Conservation (phyloP, 2,797 vertebrate genomes). For the Epinephelus awoara region DNA sequence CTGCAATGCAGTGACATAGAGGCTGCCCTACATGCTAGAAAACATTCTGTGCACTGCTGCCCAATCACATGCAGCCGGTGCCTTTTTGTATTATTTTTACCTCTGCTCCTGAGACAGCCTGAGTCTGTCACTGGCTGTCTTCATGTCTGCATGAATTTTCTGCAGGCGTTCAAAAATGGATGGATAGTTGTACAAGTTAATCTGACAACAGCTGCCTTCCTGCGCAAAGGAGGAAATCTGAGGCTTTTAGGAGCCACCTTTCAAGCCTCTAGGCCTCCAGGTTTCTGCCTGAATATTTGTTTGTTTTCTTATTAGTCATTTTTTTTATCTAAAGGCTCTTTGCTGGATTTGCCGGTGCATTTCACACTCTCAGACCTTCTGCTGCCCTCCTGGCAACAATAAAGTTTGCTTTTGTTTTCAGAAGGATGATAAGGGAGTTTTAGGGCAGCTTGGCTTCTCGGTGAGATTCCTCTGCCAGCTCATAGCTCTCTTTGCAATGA, state of each 20-base stretch:
- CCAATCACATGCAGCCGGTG: no score
- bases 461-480: slow-evolving; percentile 37
- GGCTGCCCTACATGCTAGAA: no score
- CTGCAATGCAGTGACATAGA: no score
- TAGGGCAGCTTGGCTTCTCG: slow-evolving; percentile 5
- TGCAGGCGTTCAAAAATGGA: neutral
- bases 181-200: neutral
- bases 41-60: no score
- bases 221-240: neutral
- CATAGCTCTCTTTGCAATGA: slow-evolving; percentile 39
- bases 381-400: slow-evolving; percentile 36
- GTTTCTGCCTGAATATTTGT: neutral
- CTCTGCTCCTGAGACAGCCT: no score
- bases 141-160: neutral
- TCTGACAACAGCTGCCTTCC: no score
- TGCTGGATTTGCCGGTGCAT: slow-evolving; percentile 38
- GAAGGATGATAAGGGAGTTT: slow-evolving; percentile 24
- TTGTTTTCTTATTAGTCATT: neutral
- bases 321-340: neutral
- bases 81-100: no score
- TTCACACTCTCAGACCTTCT: slow-evolving; percentile 3
- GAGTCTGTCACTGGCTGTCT: neutral
- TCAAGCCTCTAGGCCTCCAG: neutral
- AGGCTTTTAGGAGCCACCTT: no score
- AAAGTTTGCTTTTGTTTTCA: slow-evolving; percentile 56